Conservation (phyloP, 1,140 invertebrate genomes). For the Pemphigus obesinymphae region DNA sequence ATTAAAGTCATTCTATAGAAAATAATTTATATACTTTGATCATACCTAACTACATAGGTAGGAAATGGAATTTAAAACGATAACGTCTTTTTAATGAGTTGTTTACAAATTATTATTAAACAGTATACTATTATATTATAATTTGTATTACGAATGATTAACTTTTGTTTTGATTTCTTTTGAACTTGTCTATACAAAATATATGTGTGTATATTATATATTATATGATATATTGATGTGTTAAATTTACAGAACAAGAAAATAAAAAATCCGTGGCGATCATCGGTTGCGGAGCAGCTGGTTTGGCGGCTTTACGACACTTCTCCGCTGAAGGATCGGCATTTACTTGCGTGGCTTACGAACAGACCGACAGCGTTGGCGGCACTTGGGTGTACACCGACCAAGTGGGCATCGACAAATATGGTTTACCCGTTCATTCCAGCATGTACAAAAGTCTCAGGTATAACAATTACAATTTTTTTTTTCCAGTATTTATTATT, state of each 20-base stretch:
- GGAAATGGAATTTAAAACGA: too few relatives aligned
- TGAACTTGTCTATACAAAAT: too few relatives aligned
- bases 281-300: constrained; percentile 64
- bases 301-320: constrained; percentile 58
- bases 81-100: too few relatives aligned
- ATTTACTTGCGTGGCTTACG: constrained; percentile 59
- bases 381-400: constrained; percentile 84
- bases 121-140: not conserved
- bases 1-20: too few relatives aligned
- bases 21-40: too few relatives aligned
- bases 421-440: constrained; percentile 76
- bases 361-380: constrained; percentile 70
- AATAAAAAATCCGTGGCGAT: constrained; percentile 53
- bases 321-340: constrained; percentile 47
- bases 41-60: too few relatives aligned
- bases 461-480: constrained; percentile 53
- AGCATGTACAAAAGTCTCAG: constrained; percentile 81
- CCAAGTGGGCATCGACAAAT: constrained; percentile 62
- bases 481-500: not conserved
- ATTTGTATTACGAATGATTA: too few relatives aligned
- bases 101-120: not conserved
- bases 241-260: not conserved
- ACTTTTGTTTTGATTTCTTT: too few relatives aligned
- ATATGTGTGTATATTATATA: not conserved
- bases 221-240: not conserved